Evolutionary conservation across 2,888 invertebrate species (phyloP), one percentile per base, ranked within the genome.

Genomic region (Andrena marginata): DNA sequence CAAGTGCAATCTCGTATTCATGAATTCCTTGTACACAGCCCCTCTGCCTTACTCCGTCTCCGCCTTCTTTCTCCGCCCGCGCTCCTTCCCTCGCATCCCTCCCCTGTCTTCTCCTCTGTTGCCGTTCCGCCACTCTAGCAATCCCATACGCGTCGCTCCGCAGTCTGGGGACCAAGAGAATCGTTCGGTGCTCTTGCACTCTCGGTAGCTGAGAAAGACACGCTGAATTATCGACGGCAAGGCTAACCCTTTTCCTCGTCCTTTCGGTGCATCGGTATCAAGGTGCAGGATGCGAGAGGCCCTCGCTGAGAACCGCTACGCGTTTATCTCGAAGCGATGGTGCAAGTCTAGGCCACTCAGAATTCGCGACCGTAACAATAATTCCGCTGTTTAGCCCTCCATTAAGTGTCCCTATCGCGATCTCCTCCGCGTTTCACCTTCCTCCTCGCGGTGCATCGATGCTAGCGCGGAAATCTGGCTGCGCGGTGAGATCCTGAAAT

Each of bases 1-100:
- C 89, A 72, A 88, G 85, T 87, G 89, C 88, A 90, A 91, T 91
- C 91, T 91, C 89, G 91, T 90, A 91, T 91, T 91, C 91, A 91
- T 91, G 91, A 91, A 90, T 91, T 90, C 90, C 90, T 90, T 85
- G 86, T 89, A 88, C 85, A 86, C 83, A 84, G 83, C 62, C 82
- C 74, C 81, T 60, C 77, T 67, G 29, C 73, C 69, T 54, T 54
- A 67, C 60, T 13, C 64, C 59, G 7, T 10, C 70, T 20, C 75
- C 77, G 10, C 64, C 74, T 79, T 76, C 60, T 51, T 79, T 51
- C 80, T 71, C 71, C 77, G 69, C 73, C 68, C 72, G 20, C 76
- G 72, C 76, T 80, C 64, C 76, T 71, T 65, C 49, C 63, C 60
- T 59, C 31, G 29, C 62, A 42, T 5, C n/a, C 33, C 16, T 26